Conservation (phyloP, 2,888 invertebrate genomes). For the Pyrocoelia pectoralis region DNA sequence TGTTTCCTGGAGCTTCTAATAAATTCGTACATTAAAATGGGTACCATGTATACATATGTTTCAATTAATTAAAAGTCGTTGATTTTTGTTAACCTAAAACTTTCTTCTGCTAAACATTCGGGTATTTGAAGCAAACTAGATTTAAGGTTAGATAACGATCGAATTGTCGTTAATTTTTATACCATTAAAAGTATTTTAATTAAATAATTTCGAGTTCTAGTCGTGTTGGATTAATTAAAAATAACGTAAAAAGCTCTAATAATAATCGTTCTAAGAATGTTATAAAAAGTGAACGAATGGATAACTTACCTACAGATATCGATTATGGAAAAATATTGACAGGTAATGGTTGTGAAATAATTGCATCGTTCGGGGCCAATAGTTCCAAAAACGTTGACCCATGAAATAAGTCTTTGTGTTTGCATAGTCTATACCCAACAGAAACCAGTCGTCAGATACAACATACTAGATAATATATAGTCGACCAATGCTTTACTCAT, state of each 20-base stretch:
- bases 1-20: too few species aligned
- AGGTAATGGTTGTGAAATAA: conserved; percentile 34
- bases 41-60: too few species aligned
- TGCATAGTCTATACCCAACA: conserved; percentile 39
- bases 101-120: too few species aligned
- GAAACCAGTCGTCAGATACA: conserved; percentile 40
- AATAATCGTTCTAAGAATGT: not conserved
- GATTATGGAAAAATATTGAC: conserved; percentile 22
- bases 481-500: conserved; percentile 30
- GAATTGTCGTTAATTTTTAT: conserved; percentile 1
- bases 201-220: not conserved
- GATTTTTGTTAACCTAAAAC: too few species aligned
- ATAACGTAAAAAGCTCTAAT: too few species aligned
- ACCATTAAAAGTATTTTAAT: conserved; percentile 1
- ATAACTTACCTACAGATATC: conserved; percentile 2
- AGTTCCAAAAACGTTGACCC: conserved; percentile 43
- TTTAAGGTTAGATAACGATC: not conserved
- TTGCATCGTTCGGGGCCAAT: conserved; percentile 37
- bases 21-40: too few species aligned
- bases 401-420: conserved; percentile 41
- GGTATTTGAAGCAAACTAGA: not conserved
- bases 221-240: not conserved
- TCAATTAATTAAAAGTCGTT: too few species aligned
- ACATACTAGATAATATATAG: conserved; percentile 38
- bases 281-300: not conserved